phyloP scores from a whole-genome alignment of 2,888 invertebrate species.

The Nowickia ferox region DNA sequence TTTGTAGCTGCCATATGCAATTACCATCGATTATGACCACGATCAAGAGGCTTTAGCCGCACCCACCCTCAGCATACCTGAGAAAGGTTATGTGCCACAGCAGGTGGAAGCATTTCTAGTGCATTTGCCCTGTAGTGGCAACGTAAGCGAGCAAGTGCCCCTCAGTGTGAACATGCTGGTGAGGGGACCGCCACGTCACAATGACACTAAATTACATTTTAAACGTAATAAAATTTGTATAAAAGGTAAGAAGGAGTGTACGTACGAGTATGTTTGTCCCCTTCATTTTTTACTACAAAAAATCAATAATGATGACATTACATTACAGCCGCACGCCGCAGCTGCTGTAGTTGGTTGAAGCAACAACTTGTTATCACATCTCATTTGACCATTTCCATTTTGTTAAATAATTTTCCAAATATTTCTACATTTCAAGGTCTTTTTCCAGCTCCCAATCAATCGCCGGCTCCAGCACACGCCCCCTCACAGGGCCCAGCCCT shows the following conservation, averaged over 20 bases:
- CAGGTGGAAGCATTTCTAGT: slow-evolving; percentile 91
- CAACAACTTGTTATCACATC: slow-evolving; percentile 29
- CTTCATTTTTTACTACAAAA: slow-evolving; percentile 40
- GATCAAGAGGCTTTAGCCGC: slow-evolving; percentile 90
- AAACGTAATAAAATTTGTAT: slow-evolving; percentile 94
- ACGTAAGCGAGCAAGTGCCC: slow-evolving; percentile 91
- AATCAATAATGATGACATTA: slow-evolving; percentile 15
- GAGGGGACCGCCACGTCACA: slow-evolving; percentile 88
- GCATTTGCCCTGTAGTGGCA: slow-evolving; percentile 92
- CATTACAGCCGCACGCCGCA: background rate
- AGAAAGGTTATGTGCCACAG: slow-evolving; percentile 90
- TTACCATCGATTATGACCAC: slow-evolving; percentile 84
- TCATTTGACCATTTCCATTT: slow-evolving; percentile 59
- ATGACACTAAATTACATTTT: slow-evolving; percentile 89
- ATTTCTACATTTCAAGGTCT: slow-evolving; percentile 77
- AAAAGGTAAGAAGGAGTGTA: slow-evolving; percentile 85
- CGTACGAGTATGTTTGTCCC: background rate
- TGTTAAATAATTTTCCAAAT: slow-evolving; percentile 57
- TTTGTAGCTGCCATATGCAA: slow-evolving; percentile 83
- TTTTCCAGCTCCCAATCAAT: slow-evolving; percentile 88
- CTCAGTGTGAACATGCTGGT: slow-evolving; percentile 92
- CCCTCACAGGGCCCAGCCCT: slow-evolving; percentile 87
- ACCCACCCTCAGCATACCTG: slow-evolving; percentile 93
- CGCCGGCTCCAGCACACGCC: slow-evolving; percentile 88
- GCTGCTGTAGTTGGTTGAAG: background rate